Base-by-base conservation (phyloP, 2,888 invertebrate species). In the Lottia gigantea region DNA sequence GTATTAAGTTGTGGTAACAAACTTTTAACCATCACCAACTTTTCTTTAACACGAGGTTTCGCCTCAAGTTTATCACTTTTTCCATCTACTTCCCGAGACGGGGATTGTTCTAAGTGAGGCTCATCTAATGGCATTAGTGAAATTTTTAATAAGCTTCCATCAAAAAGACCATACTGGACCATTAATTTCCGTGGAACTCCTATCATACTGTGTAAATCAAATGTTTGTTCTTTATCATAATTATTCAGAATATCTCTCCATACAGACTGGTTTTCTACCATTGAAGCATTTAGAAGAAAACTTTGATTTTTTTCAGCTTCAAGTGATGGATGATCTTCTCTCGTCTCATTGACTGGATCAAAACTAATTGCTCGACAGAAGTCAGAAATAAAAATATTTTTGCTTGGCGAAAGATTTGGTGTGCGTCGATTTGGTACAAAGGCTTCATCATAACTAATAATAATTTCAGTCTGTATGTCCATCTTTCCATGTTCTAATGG, bases 121-220 rank as follows among this genome's bases (percentile, higher is more conserved):
- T 70, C 65, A 12, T 46, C 67, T 45, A 67, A 46, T 14, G 67
- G 70, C 8, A 61, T 47, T 8, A 83, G 71, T 15, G 78, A 77
- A 14, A 85, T 74, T 69, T 82, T 76, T 16, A 85, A 77, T 71
- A 81, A 76, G 62, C 81, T 83, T 55, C 84, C 82, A 68, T 85
- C 83, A 75, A 83, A 82, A 55, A 85, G 74, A 2, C 83, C 82
- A 72, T 80, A 75, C 49, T 80, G 77, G 25, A 78, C 64, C 83
- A 85, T 83, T 11, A 79, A 72, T 31, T 79, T 78, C 62, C 80
- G 76, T 0, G 84, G 79, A 79, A 85, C 80, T 26, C 85, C 84
- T 62, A 84, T 74, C 66, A 81, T 79, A 64, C 82, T 81, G 55
- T 82, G 73, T 8, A 82, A 77, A 71, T 84, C 85, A 74, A 83